These are phyloP conservation scores for Caenorhabditis drosophilae DNA, from an alignment of 2,888 invertebrate species.

Conservation along the genomic window DNA sequence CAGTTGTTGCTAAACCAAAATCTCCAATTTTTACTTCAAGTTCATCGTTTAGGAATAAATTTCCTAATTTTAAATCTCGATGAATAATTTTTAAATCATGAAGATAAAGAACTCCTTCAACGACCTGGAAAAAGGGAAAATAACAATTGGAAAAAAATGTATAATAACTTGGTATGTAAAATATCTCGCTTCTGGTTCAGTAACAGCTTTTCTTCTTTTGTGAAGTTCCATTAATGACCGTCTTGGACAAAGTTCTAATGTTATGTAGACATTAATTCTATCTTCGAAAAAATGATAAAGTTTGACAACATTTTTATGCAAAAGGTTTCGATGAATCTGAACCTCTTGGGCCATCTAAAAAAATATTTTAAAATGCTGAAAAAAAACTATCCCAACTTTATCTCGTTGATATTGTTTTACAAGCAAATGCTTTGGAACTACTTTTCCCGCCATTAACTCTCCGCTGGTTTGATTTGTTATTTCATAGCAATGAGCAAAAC, in stretches of 20 bases:
- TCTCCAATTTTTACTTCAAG: slow-evolving; percentile 88
- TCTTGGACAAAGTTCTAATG: slow-evolving; percentile 91
- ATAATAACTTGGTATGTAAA: slow-evolving; percentile 82
- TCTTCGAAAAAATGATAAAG: slow-evolving; percentile 96
- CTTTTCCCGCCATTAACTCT: slow-evolving; percentile 88
- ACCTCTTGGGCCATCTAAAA: slow-evolving; percentile 80
- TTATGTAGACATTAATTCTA: slow-evolving; percentile 82
- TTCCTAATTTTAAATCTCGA: slow-evolving; percentile 94
- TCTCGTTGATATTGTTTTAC: slow-evolving; percentile 92
- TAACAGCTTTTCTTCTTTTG: slow-evolving; percentile 89
- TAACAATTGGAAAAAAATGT: background rate
- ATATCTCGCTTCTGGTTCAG: slow-evolving; percentile 96
- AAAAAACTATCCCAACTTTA: slow-evolving; percentile 76
- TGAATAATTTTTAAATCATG: slow-evolving; percentile 93
- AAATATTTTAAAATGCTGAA: background rate
- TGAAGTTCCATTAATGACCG: slow-evolving; percentile 98
- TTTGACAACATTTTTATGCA: slow-evolving; percentile 88
- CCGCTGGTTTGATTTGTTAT: slow-evolving; percentile 82
- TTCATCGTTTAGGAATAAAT: slow-evolving; percentile 92
- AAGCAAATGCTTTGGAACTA: slow-evolving; percentile 91
- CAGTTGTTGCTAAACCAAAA: slow-evolving; percentile 92
- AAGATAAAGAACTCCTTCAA: slow-evolving; percentile 88
- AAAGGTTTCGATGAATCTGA: slow-evolving; percentile 85
- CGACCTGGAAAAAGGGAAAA: slow-evolving; percentile 45
- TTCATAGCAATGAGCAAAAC: slow-evolving; percentile 80